phyloP scores from a whole-genome alignment of 2,113 vertebrate genomes.

The Garra rufa region DNA sequence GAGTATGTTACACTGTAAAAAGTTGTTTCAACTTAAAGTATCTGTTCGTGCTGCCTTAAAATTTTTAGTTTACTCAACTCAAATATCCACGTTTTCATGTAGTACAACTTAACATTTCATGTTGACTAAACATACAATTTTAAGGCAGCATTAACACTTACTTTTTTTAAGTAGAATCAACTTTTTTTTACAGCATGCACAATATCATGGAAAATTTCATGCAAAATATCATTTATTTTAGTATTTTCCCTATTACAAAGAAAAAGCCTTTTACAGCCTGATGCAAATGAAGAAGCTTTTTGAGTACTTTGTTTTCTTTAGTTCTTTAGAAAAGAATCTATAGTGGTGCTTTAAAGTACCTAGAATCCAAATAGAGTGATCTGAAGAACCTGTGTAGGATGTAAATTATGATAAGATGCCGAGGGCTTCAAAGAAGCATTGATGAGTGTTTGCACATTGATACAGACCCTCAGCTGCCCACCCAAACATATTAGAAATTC shows the following conservation, averaged over 20 bases:
- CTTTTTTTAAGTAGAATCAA: no score
- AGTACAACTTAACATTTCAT: no score
- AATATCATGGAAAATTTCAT: no score
- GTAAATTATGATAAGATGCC: neutral
- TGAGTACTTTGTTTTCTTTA: neutral
- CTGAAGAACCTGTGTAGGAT: neutral
- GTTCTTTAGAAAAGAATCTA: neutral
- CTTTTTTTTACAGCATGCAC: no score
- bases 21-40: no score
- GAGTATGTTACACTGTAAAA: no score
- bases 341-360: neutral
- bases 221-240: neutral
- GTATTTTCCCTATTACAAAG: neutral
- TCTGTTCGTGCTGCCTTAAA: no score
- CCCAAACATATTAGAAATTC: neutral
- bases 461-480: constrained; percentile 4
- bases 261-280: neutral
- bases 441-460: constrained; percentile 18
- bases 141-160: no score
- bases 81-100: no score
- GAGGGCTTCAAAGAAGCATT: neutral
- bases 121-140: no score
- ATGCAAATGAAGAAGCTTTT: neutral
- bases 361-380: neutral
- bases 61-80: no score